Percentiles rank a stretch among this genome's conserved stretches.
Evolutionary conservation across 2,888 invertebrate species (phyloP).

Genomic region (Tholera decimalis): DNA sequence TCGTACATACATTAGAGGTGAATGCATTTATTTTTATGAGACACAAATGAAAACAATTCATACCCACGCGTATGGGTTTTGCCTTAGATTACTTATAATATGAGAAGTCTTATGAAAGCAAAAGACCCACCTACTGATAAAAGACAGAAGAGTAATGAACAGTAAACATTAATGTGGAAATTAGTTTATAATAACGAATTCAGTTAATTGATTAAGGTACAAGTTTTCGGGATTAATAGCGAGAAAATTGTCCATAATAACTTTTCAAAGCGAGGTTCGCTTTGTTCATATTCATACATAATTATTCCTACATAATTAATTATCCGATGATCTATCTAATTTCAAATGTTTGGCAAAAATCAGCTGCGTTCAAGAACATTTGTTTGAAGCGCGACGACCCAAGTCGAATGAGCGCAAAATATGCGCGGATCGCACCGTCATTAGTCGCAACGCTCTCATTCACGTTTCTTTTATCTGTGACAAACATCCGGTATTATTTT

Average conservation of each 20-base stretch:
- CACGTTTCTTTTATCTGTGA: conserved; percentile 85
- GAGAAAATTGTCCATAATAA: neutral
- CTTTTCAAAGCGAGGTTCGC: neutral
- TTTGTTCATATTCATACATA: neutral
- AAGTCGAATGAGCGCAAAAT: conserved; percentile 64
- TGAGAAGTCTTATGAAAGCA: neutral
- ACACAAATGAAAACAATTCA: conserved; percentile 34
- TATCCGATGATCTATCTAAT: neutral
- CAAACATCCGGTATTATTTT: conserved; percentile 87
- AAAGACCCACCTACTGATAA: neutral
- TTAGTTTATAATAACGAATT: neutral
- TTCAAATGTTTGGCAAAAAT: conserved; percentile 9
- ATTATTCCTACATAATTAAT: neutral
- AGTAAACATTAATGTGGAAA: conserved; percentile 3
- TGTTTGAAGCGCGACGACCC: conserved; percentile 43
- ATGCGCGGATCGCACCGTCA: conserved; percentile 66
- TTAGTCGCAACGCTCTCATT: conserved; percentile 74
- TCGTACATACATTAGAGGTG: conserved; percentile 19
- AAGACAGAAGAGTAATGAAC: neutral
- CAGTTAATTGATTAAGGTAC: neutral
- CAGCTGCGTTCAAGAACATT: conserved; percentile 11
- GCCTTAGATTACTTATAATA: conserved; percentile 3
- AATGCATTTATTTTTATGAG: conserved; percentile 22
- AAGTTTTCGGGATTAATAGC: neutral
- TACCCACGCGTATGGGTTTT: neutral